Evolutionary conservation across 1,140 invertebrate species (phyloP).

Genomic region (Caenorhabditis latens): DNA sequence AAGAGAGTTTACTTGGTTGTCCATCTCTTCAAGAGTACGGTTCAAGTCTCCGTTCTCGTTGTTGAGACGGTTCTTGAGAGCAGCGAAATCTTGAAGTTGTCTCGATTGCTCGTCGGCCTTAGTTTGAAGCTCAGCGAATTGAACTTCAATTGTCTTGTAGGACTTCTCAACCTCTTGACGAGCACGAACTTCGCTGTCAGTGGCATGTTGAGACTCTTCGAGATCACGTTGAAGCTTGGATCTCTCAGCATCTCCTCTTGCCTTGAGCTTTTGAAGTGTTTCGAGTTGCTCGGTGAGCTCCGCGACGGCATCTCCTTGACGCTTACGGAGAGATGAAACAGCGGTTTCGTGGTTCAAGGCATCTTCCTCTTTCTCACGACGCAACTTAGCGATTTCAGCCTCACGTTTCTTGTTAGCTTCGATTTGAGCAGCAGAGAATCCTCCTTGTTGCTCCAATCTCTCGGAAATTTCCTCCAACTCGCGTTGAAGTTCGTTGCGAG

Average conservation of each 20-base stretch:
- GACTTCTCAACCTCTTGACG: slow-evolving; percentile 75
- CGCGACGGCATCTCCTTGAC: slow-evolving; percentile 97
- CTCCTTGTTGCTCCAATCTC: slow-evolving; percentile 84
- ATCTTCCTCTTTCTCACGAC: slow-evolving; percentile 95
- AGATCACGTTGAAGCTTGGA: slow-evolving; percentile 76
- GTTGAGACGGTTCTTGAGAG: slow-evolving; percentile 94
- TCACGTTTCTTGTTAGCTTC: slow-evolving; percentile 99
- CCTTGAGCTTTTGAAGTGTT: slow-evolving; percentile 98
- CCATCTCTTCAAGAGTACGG: slow-evolving; percentile 94
- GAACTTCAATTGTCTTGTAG: slow-evolving; percentile 75
- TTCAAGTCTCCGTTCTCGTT: slow-evolving; percentile 95
- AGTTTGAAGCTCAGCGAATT: slow-evolving; percentile 88
- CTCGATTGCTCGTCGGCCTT: slow-evolving; percentile 96
- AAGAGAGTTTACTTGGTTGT: slow-evolving; percentile 86
- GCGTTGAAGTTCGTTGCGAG: slow-evolving; percentile 92
- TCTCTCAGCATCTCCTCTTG: slow-evolving; percentile 85
- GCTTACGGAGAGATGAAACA: slow-evolving; percentile 94
- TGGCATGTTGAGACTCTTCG: slow-evolving; percentile 72
- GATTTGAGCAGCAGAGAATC: slow-evolving; percentile 97
- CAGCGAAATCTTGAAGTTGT: slow-evolving; percentile 93
- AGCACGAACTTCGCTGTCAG: slow-evolving; percentile 67
- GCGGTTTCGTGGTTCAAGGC: slow-evolving; percentile 98
- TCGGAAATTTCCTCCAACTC: slow-evolving; percentile 94
- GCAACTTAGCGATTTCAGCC: slow-evolving; percentile 95
- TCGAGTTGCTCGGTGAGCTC: slow-evolving; percentile 99